Conservation (phyloP, 2,113 vertebrate species). For the Panthera tigris region DNA sequence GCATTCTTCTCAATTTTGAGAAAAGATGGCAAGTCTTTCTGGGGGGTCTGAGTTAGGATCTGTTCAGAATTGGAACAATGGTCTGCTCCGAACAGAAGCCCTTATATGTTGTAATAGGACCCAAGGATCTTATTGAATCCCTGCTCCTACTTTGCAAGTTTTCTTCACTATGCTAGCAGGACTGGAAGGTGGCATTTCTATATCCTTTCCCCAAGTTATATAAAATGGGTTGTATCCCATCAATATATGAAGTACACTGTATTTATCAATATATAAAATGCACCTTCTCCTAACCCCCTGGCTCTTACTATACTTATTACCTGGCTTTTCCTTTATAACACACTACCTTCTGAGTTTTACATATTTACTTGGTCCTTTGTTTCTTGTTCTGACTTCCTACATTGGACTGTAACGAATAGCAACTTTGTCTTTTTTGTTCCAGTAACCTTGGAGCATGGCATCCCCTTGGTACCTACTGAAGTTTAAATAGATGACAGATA, state of each 20-base stretch:
- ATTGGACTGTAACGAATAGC: neutral
- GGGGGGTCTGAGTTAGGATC: neutral
- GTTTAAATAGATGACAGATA: neutral
- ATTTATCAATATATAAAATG: neutral
- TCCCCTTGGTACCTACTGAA: neutral
- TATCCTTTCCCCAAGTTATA: neutral
- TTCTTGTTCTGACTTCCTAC: neutral
- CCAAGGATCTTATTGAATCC: neutral
- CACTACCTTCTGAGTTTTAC: neutral
- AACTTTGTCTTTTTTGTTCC: neutral
- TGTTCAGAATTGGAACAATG: neutral
- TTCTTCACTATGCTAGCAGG: neutral
- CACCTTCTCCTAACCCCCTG: neutral
- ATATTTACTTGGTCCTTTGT: neutral
- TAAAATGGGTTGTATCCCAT: neutral
- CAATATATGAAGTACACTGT: neutral
- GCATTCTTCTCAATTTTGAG: neutral
- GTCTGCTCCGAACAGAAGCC: too few relatives aligned
- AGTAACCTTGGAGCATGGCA: neutral
- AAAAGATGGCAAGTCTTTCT: neutral
- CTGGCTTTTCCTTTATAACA: neutral
- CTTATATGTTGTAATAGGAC: rapidly evolving
- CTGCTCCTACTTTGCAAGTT: rapidly evolving
- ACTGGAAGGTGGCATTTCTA: neutral
- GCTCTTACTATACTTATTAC: too few relatives aligned